Percentiles rank a stretch among this genome's conserved stretches.
Conservation (phyloP, 2,113 vertebrate genomes). For the Nothocercus julius region DNA sequence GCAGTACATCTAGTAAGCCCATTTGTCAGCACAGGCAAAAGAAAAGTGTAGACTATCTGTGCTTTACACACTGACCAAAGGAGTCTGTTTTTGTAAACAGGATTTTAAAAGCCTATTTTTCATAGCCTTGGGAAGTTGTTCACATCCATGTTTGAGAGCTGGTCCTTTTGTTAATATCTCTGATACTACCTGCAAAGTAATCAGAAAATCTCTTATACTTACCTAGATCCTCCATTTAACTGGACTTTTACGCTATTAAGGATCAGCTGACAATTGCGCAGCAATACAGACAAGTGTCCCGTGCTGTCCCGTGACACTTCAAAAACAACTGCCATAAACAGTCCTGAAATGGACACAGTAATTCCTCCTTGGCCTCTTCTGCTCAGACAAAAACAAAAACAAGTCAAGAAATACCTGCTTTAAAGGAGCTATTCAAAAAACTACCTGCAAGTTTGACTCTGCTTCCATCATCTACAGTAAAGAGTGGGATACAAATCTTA, state of each 20-base stretch:
- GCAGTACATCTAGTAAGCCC: not conserved
- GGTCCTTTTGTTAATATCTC: not conserved
- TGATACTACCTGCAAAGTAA: not conserved
- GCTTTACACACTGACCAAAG: not conserved
- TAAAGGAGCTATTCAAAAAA: not conserved
- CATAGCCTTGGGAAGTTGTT: not conserved
- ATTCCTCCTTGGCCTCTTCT: slow-evolving; percentile 66
- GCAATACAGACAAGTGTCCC: slow-evolving; percentile 22
- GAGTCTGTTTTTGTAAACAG: not conserved
- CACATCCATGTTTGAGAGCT: not conserved
- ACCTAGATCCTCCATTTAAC: slow-evolving; percentile 17
- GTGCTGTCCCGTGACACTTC: not conserved
- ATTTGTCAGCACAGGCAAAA: not conserved
- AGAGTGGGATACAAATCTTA: not conserved
- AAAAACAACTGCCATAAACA: slow-evolving; percentile 53
- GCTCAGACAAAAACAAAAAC: not conserved
- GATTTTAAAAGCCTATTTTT: not conserved
- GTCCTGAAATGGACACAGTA: slow-evolving; percentile 60
- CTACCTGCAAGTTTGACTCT: not conserved
- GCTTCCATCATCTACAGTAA: not conserved
- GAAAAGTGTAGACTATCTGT: not conserved
- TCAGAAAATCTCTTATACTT: not conserved
- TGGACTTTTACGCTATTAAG: slow-evolving; percentile 4
- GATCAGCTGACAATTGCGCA: slow-evolving; percentile 52
- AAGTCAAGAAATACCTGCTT: not conserved